A percentile compares a stretch with the other conserved stretches of the same genome.
phyloP scores from a whole-genome alignment of 2,113 vertebrate species.

The Natator depressus region DNA sequence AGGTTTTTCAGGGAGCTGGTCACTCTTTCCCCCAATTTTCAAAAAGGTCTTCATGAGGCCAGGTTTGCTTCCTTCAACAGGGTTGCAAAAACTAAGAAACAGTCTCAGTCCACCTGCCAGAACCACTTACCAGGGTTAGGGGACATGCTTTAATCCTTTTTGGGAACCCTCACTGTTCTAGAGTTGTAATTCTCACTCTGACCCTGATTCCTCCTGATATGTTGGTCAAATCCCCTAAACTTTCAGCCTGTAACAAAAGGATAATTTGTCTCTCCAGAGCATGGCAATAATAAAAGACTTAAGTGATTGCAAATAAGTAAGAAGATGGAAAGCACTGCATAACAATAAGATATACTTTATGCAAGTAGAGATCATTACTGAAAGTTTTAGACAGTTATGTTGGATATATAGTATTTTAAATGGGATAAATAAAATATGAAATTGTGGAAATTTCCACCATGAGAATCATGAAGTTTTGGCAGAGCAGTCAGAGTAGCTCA shows the following conservation, averaged over 20 bases:
- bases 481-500: neutral
- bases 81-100: rapidly evolving
- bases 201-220: neutral
- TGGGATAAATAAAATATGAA: neutral
- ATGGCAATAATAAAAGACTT: neutral
- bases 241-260: neutral
- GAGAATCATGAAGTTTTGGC: neutral
- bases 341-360: neutral
- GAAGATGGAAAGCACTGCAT: neutral
- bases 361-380: neutral
- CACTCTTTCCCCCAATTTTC: neutral
- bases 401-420: neutral
- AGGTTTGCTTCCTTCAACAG: rapidly evolving
- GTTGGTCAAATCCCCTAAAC: neutral
- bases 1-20: neutral
- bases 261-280: neutral
- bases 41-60: neutral
- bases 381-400: neutral
- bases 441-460: neutral
- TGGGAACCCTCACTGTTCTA: neutral
- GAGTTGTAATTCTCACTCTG: neutral
- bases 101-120: rapidly evolving
- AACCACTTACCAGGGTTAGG: neutral
- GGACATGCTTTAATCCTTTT: neutral
- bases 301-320: neutral